phyloP scores from a whole-genome alignment of 2,113 vertebrate genomes.

The Indicator indicator region DNA sequence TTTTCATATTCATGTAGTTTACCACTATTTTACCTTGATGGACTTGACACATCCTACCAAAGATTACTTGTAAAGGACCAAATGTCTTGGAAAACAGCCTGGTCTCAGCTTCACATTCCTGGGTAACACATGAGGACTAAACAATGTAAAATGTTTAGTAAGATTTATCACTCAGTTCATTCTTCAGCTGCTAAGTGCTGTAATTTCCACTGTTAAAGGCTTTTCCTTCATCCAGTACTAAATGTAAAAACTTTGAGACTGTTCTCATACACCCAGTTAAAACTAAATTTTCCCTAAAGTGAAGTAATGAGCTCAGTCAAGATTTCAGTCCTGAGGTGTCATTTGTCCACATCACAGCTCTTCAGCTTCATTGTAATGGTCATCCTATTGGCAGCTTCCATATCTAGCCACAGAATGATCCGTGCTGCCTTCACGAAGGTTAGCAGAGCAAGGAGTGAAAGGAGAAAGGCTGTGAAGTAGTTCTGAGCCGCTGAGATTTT shows the following conservation, averaged over 20 bases:
- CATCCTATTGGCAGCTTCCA: background rate
- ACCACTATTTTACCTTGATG: background rate
- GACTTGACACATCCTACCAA: background rate
- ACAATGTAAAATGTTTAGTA: background rate
- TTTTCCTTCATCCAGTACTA: background rate
- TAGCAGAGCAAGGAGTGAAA: background rate
- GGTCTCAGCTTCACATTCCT: background rate
- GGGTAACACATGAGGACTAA: background rate
- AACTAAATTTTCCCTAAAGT: background rate
- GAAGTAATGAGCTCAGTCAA: background rate
- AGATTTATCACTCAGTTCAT: background rate
- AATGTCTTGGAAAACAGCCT: background rate
- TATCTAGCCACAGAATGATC: background rate
- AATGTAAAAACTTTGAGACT: background rate
- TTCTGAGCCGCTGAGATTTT: background rate
- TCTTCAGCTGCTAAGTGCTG: background rate
- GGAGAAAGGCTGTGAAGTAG: background rate
- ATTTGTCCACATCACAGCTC: background rate
- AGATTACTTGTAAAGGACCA: background rate
- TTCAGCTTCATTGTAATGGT: background rate
- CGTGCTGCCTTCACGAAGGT: background rate
- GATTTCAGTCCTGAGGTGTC: background rate
- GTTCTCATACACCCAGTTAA: constrained; percentile 1
- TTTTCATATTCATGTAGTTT: background rate
- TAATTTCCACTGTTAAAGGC: constrained; percentile 10